phyloP scores from a whole-genome alignment of 2,797 vertebrate genomes.

The Chrosomus eos region DNA sequence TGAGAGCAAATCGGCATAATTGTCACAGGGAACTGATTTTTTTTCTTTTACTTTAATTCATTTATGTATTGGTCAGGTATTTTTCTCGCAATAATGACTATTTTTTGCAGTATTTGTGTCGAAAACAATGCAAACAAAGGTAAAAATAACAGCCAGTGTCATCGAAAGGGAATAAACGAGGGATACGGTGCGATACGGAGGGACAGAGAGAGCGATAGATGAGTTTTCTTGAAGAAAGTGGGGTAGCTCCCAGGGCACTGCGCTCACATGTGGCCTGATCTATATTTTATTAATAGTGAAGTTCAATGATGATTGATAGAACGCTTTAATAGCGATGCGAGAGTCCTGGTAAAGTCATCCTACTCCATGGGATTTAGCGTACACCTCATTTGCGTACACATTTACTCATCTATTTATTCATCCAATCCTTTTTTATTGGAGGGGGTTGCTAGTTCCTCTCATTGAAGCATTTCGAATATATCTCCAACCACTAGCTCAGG shows the following conservation, averaged over 20 bases:
- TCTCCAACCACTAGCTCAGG: slow-evolving; percentile 55
- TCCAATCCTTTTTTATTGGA: slow-evolving; percentile 24
- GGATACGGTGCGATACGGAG: slow-evolving; percentile 54
- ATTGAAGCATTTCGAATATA: slow-evolving; percentile 55
- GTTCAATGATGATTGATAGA: slow-evolving; percentile 75
- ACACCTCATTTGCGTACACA: slow-evolving; percentile 16
- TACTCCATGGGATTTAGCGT: neutral
- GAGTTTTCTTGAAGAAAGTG: slow-evolving; percentile 78
- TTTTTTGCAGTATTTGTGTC: neutral
- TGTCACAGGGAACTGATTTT: neutral
- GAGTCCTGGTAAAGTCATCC: neutral
- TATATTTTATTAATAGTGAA: slow-evolving; percentile 84
- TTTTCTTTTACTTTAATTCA: neutral
- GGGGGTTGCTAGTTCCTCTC: slow-evolving; percentile 29
- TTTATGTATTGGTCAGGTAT: neutral
- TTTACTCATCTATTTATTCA: slow-evolving; percentile 40
- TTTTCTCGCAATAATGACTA: neutral
- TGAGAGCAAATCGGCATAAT: neutral
- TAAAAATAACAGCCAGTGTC: slow-evolving; percentile 72
- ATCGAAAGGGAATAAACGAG: slow-evolving; percentile 65
- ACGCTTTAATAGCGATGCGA: slow-evolving; percentile 62
- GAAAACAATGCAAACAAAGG: slow-evolving; percentile 32
- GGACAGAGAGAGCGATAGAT: slow-evolving; percentile 25
- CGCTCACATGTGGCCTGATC: slow-evolving; percentile 76
- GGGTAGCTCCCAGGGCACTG: slow-evolving; percentile 80